Percentiles rank a stretch among this genome's conserved stretches.
Conservation (phyloP, 2,888 invertebrate species). For the Phyllotreta cruciferae region DNA sequence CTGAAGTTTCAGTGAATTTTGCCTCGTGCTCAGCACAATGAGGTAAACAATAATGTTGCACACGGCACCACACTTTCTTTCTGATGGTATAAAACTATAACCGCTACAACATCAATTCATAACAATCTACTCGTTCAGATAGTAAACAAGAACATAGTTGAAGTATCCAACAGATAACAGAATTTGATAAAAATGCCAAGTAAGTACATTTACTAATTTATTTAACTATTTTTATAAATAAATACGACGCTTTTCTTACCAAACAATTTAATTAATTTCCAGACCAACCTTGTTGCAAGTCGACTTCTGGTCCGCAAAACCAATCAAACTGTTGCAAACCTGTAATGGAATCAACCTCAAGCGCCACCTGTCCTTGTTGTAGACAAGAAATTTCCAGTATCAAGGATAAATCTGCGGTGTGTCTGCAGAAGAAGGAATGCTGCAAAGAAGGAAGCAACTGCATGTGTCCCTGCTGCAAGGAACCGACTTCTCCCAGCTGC, state of each 20-base stretch:
- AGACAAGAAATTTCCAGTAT: conserved; percentile 1
- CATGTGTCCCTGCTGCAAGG: conserved; percentile 7
- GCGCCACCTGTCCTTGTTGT: conserved; percentile 1
- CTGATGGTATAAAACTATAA: no score
- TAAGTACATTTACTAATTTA: neutral
- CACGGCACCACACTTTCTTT: no score
- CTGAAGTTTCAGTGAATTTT: no score
- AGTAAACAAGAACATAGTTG: neutral
- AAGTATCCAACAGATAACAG: neutral
- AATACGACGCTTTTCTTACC: neutral
- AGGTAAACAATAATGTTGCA: no score
- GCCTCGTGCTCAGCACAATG: no score
- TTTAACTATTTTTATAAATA: neutral
- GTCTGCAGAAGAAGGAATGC: conserved; percentile 1
- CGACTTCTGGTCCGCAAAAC: neutral
- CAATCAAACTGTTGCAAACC: neutral
- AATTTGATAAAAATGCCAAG: conserved; percentile 8
- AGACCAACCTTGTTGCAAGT: conserved; percentile 8
- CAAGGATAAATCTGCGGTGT: neutral
- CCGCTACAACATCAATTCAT: no score
- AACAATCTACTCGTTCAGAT: neutral
- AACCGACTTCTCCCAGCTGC: neutral
- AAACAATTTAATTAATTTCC: neutral
- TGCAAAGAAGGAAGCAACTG: neutral
- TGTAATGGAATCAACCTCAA: neutral